Evolutionary conservation across 2,888 invertebrate genomes (phyloP).

Genomic region (Apotomis betuletana): DNA sequence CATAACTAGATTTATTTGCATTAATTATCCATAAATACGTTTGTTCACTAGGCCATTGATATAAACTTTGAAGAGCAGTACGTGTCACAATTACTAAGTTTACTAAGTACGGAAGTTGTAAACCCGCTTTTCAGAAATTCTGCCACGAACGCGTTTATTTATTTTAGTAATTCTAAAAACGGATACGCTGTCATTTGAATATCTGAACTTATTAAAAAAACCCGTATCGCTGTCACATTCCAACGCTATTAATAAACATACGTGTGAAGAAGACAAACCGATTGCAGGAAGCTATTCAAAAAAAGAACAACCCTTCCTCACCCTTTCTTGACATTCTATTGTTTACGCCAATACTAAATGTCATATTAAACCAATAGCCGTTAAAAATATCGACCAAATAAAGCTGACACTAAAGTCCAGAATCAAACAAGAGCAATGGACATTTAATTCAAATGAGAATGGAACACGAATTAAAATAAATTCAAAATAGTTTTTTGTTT

Average conservation of each 20-base stretch:
- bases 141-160: constrained; percentile 64
- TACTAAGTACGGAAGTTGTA: constrained; percentile 75
- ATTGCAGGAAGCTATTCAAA: constrained; percentile 79
- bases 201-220: constrained; percentile 75
- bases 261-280: constrained; percentile 62
- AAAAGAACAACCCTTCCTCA: constrained; percentile 82
- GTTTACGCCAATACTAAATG: constrained; percentile 66
- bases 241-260: constrained; percentile 42
- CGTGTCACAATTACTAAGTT: constrained; percentile 45
- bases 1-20: no score
- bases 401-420: constrained; percentile 52
- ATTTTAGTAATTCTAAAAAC: constrained; percentile 78
- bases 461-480: constrained; percentile 64
- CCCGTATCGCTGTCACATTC: constrained; percentile 58
- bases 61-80: background rate
- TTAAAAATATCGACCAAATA: constrained; percentile 55
- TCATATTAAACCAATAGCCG: constrained; percentile 52
- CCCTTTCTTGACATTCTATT: constrained; percentile 77
- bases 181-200: constrained; percentile 81
- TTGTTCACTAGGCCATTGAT: background rate
- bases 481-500: constrained; percentile 64
- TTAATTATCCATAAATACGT: background rate
- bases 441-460: constrained; percentile 48
- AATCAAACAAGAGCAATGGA: constrained; percentile 45
- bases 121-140: constrained; percentile 70